A percentile compares a stretch with the other conserved stretches of the same genome.
Evolutionary conservation across 1,140 invertebrate species (phyloP).

Genomic region (Diorhabda sublineata): DNA sequence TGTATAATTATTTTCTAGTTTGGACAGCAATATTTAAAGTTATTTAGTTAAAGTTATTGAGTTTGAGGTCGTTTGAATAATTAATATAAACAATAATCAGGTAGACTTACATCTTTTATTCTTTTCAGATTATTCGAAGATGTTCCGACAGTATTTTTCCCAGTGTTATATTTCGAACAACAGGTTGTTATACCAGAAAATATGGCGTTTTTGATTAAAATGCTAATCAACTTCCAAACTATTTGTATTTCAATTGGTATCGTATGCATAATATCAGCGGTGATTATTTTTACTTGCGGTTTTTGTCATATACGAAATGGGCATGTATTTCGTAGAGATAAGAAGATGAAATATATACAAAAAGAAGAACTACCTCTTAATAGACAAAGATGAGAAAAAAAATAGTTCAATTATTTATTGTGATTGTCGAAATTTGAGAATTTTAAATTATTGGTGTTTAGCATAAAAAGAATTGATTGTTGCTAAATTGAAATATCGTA

Average conservation of each 20-base stretch:
- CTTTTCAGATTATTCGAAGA: constrained; percentile 57
- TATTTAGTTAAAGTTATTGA: too few species aligned
- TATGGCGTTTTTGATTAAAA: constrained; percentile 26
- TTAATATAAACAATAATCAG: background rate
- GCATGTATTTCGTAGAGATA: constrained; percentile 20
- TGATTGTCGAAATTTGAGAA: background rate
- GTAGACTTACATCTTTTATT: constrained; percentile 3
- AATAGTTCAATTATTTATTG: background rate
- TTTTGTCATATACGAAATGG: constrained; percentile 26
- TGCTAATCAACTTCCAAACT: constrained; percentile 31
- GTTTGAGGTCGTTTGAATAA: too few species aligned
- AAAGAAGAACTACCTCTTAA: constrained; percentile 25
- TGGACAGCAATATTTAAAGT: too few species aligned
- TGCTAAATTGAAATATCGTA: too few species aligned
- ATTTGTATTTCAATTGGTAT: constrained; percentile 31
- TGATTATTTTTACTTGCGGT: constrained; percentile 22
- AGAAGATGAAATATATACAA: constrained; percentile 3
- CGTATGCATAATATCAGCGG: constrained; percentile 22
- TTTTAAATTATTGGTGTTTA: background rate
- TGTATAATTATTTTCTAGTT: too few species aligned
- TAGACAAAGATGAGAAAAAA: background rate
- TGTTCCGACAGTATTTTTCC: constrained; percentile 66
- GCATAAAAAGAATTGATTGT: too few species aligned
- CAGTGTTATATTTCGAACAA: constrained; percentile 75
- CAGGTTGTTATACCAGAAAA: constrained; percentile 52